phyloP scores from a whole-genome alignment of 2,797 vertebrate genomes.

The Rhynchotus rufescens region DNA sequence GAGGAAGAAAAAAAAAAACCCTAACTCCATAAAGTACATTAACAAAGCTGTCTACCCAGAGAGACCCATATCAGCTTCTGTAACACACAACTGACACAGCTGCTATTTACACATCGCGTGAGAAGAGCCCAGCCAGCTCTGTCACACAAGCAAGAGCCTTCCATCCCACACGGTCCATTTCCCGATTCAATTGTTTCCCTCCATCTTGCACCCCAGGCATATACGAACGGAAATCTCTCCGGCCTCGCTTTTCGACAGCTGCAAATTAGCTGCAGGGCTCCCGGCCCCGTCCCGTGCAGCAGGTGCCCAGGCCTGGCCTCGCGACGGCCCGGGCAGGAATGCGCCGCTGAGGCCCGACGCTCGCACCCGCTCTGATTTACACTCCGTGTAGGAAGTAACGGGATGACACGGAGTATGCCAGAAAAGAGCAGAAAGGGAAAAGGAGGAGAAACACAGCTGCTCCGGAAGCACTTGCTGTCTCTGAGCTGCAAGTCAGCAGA shows the following conservation, averaged over 20 bases:
- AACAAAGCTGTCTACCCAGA: not conserved
- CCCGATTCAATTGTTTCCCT: not conserved
- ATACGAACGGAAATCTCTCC: not conserved
- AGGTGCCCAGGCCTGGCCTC: not conserved
- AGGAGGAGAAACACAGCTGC: not conserved
- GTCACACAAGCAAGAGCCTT: not conserved
- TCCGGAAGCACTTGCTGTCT: not conserved
- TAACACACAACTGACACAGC: not conserved
- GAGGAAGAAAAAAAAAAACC: not conserved
- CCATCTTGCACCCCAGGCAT: not conserved
- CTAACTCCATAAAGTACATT: not conserved
- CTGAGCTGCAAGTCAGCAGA: not conserved
- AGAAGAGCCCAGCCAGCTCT: not conserved
- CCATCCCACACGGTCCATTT: not conserved
- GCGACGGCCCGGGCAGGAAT: not conserved
- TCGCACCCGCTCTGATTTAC: conserved; percentile 7
- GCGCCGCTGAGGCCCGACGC: not conserved
- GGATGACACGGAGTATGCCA: not conserved
- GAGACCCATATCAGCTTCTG: not conserved
- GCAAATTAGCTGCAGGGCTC: not conserved
- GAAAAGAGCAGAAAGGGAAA: conserved; percentile 5
- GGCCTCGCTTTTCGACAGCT: conserved; percentile 31
- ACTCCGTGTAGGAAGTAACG: not conserved
- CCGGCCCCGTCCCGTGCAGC: not conserved
- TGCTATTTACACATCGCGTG: not conserved